Evolutionary conservation across 2,888 invertebrate species (phyloP), one percentile per base, ranked within the genome.

Genomic region (Microctonus brassicae): DNA sequence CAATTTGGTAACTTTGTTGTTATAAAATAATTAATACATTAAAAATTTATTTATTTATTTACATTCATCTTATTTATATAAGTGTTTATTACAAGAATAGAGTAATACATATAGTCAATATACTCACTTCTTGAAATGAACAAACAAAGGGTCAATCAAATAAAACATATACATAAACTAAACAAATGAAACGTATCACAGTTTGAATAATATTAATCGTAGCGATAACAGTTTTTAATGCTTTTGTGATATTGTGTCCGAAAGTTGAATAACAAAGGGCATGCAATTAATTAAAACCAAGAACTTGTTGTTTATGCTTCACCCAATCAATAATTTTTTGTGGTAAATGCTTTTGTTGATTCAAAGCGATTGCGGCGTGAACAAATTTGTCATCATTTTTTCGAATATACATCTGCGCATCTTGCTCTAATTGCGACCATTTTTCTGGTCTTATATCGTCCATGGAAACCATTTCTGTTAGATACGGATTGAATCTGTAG

Each of bases 401-500:
- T 39, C 96, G 88, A 52, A 94, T 91, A 85, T 97, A 97, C 88
- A 95, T 93, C 55, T 90, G 88, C 0, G 95, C 93, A 86, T 97
- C 97, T 33, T 90, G 90, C 74, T 93, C 89, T 82, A 97, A 88
- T 83, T 91, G 91, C 72, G 90, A 89, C 65, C 96, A 88, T 84
- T 94, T 94, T 26, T 91, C 91, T 0, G 93, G 91, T 76, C 93
- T 88, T 42, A 93, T 93, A 88, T 97, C 97, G 81, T 94, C 94
- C 91, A 97, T 93, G 13, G 91, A 90, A 69, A 95, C 90, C 85
- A 94, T 92, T 83, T 94, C 93, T 70, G 94, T 93, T 70, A 97
- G 89, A 79, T 96, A 95, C 0, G 97, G 97, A 88, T 97, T 97
- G 87, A 97, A 93, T 5, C 97, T 91, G 87, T 91, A 97, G 88